These are phyloP conservation scores for Gadopsis bispinosus DNA, from an alignment of 2,797 vertebrate species.

Conservation along the genomic window DNA sequence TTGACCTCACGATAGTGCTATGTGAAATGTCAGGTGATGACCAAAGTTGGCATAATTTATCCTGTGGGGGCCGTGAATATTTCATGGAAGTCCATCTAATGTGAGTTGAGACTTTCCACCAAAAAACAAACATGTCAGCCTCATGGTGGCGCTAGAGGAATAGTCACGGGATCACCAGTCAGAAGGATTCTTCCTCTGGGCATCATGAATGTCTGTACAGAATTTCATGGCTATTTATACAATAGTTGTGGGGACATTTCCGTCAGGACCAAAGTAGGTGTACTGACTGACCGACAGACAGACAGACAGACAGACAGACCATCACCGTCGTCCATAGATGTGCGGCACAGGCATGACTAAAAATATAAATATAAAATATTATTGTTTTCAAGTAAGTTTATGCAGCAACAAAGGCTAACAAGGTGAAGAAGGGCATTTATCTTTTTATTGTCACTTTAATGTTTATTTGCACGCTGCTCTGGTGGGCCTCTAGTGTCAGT, in stretches of 20 bases:
- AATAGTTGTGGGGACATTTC: background rate
- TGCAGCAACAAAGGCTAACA: background rate
- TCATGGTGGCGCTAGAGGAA: too few species aligned
- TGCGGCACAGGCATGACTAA: background rate
- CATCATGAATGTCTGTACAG: background rate
- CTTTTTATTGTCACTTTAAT: conserved; percentile 7
- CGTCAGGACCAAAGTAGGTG: background rate
- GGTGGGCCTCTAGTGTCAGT: conserved; percentile 5
- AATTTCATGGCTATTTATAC: background rate
- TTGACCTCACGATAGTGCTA: background rate
- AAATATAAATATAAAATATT: background rate
- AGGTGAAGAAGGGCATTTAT: background rate
- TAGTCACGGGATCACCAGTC: too few species aligned
- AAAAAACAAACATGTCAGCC: too few species aligned
- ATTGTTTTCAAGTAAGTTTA: too few species aligned
- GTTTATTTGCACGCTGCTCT: conserved; percentile 4
- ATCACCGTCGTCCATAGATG: background rate
- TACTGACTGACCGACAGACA: too few species aligned
- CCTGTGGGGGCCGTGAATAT: background rate
- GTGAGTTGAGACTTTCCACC: too few species aligned
- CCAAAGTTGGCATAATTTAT: too few species aligned
- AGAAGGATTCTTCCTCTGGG: background rate
- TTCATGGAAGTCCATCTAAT: too few species aligned
- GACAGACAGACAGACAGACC: background rate
- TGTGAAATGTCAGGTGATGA: background rate